Percentiles rank a stretch among this genome's conserved stretches.
These are phyloP conservation scores for Trissonchulus sp. DNA, from an alignment of 2,888 invertebrate genomes.

Conservation along the genomic window DNA sequence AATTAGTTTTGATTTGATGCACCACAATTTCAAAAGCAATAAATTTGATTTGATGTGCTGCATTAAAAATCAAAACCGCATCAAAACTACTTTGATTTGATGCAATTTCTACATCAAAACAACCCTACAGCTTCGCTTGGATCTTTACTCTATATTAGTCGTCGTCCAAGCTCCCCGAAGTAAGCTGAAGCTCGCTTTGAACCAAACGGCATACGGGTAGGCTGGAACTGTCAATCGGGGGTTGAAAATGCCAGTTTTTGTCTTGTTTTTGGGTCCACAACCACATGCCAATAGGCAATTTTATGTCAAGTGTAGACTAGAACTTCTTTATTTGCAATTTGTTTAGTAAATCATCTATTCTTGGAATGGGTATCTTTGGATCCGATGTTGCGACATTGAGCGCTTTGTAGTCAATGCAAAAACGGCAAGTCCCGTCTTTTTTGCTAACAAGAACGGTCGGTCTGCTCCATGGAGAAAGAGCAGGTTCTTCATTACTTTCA, in stretches of 20 bases:
- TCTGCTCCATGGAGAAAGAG: not conserved
- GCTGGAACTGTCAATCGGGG: conserved; percentile 35
- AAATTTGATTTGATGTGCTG: too few relatives aligned
- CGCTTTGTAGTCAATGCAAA: conserved; percentile 17
- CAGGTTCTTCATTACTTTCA: not conserved
- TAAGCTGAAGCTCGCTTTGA: conserved; percentile 33
- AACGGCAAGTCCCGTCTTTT: not conserved
- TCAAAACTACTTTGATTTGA: too few relatives aligned
- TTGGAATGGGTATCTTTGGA: conserved; percentile 22
- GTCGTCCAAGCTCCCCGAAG: conserved; percentile 34
- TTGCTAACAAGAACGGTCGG: conserved; percentile 5
- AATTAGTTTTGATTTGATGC: too few relatives aligned
- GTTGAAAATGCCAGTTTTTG: conserved; percentile 34
- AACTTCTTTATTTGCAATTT: not conserved
- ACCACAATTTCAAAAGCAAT: too few relatives aligned
- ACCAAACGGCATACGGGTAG: too few relatives aligned
- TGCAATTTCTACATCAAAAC: too few relatives aligned
- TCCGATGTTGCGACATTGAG: conserved; percentile 3
- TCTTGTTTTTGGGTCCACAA: conserved; percentile 30
- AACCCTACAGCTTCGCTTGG: too few relatives aligned
- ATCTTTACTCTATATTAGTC: not conserved
- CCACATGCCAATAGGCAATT: conserved; percentile 30
- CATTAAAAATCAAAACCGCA: too few relatives aligned
- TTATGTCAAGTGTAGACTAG: conserved; percentile 27
- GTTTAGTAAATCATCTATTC: conserved; percentile 5